Conservation (phyloP, 2,113 vertebrate species). For the Hippopotamus amphibius region DNA sequence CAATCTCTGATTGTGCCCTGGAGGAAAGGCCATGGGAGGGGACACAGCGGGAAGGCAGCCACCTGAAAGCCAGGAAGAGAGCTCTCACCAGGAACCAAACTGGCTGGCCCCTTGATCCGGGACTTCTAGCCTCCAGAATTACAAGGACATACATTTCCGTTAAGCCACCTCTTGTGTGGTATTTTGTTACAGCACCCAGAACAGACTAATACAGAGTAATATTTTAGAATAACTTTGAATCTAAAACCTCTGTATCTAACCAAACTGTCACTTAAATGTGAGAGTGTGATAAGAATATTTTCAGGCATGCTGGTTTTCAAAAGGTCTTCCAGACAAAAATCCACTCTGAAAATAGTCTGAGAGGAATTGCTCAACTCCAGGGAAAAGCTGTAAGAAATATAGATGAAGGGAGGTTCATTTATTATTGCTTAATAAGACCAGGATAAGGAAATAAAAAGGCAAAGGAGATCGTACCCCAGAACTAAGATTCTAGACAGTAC, state of each 20-base stretch:
- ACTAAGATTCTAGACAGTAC: background rate
- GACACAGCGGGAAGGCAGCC: background rate
- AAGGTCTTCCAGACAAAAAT: background rate
- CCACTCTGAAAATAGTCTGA: background rate
- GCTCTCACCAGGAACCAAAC: too few species aligned
- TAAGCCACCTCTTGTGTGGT: background rate
- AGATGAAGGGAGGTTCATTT: background rate
- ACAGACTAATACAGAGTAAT: background rate
- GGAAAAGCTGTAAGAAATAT: background rate
- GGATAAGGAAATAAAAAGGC: background rate
- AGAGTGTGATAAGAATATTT: constrained; percentile 7
- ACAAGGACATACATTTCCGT: background rate
- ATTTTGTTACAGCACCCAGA: background rate
- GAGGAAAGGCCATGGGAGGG: background rate
- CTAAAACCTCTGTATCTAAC: background rate
- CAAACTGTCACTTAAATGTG: background rate
- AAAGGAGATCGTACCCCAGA: background rate
- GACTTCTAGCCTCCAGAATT: background rate
- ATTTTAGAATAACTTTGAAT: constrained; percentile 1
- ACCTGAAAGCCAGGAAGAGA: background rate
- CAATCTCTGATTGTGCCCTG: accelerated
- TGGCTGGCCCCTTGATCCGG: background rate
- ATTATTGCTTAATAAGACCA: background rate
- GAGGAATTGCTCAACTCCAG: background rate
- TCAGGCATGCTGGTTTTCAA: background rate